Evolutionary conservation across 2,888 invertebrate genomes (phyloP).

Genomic region (Anorthoa munda): DNA sequence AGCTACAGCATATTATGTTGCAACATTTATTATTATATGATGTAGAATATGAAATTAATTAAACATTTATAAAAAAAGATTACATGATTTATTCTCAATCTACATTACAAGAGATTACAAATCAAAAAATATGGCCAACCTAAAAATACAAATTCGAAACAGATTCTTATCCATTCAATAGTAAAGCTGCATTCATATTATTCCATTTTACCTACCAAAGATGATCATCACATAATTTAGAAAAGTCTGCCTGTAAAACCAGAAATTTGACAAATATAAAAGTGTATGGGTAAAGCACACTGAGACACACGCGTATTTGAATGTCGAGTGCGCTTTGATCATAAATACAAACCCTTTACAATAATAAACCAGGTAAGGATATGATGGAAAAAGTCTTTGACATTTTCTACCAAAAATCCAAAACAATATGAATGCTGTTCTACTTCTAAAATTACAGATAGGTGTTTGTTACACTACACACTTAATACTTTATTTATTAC

Average conservation of each 20-base stretch:
- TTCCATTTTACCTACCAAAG: background rate
- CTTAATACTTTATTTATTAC: slow-evolving; percentile 39
- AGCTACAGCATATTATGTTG: background rate
- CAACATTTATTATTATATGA: no score
- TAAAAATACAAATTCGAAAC: slow-evolving; percentile 59
- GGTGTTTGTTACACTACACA: slow-evolving; percentile 33
- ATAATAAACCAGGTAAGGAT: background rate
- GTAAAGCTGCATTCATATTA: slow-evolving; percentile 45
- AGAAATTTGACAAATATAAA: slow-evolving; percentile 36
- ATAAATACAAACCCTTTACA: slow-evolving; percentile 5
- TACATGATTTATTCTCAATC: slow-evolving; percentile 77
- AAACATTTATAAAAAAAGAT: slow-evolving; percentile 62
- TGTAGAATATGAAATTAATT: slow-evolving; percentile 23
- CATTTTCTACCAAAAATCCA: slow-evolving; percentile 1
- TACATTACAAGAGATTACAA: slow-evolving; percentile 73
- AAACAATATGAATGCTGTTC: slow-evolving; percentile 36
- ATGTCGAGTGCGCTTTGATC: no score
- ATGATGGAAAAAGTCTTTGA: slow-evolving; percentile 7
- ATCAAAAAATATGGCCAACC: slow-evolving; percentile 80
- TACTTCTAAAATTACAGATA: slow-evolving; percentile 40
- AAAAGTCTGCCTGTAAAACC: slow-evolving; percentile 45
- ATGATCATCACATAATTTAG: slow-evolving; percentile 15
- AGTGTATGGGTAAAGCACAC: background rate
- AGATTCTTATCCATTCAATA: slow-evolving; percentile 38
- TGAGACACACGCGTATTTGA: no score